Base-by-base conservation (phyloP, 2,113 vertebrate genomes). In the Ictalurus furcatus region DNA sequence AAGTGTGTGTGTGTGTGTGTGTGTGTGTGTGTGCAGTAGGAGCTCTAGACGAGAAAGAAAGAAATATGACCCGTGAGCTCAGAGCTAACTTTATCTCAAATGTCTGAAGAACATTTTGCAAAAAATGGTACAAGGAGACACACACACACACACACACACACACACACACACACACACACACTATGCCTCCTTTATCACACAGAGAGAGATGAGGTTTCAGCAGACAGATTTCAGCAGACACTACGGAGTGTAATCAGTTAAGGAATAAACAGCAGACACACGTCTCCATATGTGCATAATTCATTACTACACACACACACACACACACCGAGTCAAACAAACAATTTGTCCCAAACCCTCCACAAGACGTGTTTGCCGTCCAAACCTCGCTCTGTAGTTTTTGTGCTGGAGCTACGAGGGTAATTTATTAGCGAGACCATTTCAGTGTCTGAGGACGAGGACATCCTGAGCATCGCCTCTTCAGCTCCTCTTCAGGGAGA, bases 131-230 rank as follows among this genome's bases (percentile, higher is more conserved):
- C 78, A 25, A 67, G 59, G 11, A 17, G 1, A n/a, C 82, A 14
- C 19, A 16, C 14, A n/a, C 65, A 52, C 61, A 56, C 40, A n/a
- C 83, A 44, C 34, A 48, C 59, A 48, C 59, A 40, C n/a, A 40
- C 21, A 37, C 30, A 61, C n/a, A 61, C 79, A 83, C 81, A 83
- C 81, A 76, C 71, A 74, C 71, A 74, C 67, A 69, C 65, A 69
- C 65, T 30, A 28, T n/a, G 65, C 52, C 63, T 93, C 91, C 92
- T 91, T 82, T 67, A 71, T 71, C 80, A 61, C 80, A 83, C 8
- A 59, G 80, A 37, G n/a, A 59, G 80, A 37, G n/a, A 2, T 59
- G 9, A 83, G 80, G 80, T 21, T 59, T 83, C 34, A 34, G n/a
- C 48, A 30, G 28, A 34, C 28, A 82, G 79, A 58, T 82, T n/a